These are phyloP conservation scores for Lacerta agilis DNA, from an alignment of 2,797 vertebrate species.

Conservation along the genomic window DNA sequence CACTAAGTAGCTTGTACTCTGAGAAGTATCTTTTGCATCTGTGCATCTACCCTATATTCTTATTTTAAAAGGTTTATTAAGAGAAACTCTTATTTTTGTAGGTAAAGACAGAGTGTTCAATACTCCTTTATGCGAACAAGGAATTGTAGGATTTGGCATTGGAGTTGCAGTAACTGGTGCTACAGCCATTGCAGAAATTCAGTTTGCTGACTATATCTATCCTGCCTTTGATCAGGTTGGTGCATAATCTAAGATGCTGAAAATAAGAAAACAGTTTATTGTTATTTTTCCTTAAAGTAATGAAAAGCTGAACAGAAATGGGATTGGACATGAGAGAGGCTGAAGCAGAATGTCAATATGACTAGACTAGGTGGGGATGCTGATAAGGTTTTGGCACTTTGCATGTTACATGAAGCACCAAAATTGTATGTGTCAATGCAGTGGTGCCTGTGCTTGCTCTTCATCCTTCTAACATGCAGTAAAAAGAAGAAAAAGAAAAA, in stretches of 20 bases:
- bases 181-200: conserved; percentile 97
- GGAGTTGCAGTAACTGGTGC: conserved; percentile 92
- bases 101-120: conserved; percentile 99
- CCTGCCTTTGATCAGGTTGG: conserved; percentile 98
- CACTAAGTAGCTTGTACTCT: background rate
- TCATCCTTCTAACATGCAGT: background rate
- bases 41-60: background rate
- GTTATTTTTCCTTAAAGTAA: background rate
- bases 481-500: background rate
- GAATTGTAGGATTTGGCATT: conserved; percentile 98
- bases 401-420: background rate
- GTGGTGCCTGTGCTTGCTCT: background rate
- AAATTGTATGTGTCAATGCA: background rate
- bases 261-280: conserved; percentile 5
- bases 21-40: background rate
- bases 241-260: conserved; percentile 22
- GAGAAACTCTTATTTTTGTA: conserved; percentile 58
- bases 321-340: conserved; percentile 2
- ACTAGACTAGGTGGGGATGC: background rate
- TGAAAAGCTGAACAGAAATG: background rate
- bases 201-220: conserved; percentile 98
- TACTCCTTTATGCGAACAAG: conserved; percentile 97
- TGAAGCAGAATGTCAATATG: background rate
- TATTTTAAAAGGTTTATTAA: conserved; percentile 5
- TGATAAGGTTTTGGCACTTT: background rate